These are phyloP conservation scores for Amyelois transitella DNA, from an alignment of 1,140 invertebrate genomes.

Conservation along the genomic window DNA sequence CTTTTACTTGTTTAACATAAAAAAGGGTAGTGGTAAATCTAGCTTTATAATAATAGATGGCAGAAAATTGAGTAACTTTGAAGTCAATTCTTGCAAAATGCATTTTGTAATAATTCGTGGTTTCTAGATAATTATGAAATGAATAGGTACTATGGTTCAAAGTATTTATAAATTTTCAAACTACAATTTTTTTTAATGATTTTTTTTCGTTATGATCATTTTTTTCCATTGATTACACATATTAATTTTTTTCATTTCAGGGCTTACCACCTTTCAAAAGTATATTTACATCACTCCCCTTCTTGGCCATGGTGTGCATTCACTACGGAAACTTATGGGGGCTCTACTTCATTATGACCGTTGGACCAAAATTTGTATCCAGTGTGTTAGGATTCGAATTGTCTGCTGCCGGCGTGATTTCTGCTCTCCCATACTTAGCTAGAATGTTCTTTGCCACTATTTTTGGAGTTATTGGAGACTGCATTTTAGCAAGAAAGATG, in stretches of 20 bases:
- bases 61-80: background rate
- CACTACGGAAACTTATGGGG: slow-evolving; percentile 87
- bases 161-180: background rate
- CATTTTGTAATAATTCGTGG: background rate
- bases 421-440: slow-evolving; percentile 81
- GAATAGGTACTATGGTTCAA: no score
- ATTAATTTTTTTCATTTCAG: slow-evolving; percentile 41
- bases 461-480: slow-evolving; percentile 81
- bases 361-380: slow-evolving; percentile 91
- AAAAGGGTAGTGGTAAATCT: background rate
- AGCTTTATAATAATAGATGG: background rate
- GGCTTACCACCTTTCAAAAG: slow-evolving; percentile 75
- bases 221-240: no score
- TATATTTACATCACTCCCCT: slow-evolving; percentile 79
- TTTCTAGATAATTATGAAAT: background rate
- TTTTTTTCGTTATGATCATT: no score
- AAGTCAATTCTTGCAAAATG: background rate
- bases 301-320: slow-evolving; percentile 79
- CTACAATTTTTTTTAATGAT: background rate
- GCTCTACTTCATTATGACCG: slow-evolving; percentile 88
- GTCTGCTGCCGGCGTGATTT: slow-evolving; percentile 80
- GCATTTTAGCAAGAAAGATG: slow-evolving; percentile 75
- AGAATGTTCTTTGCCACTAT: slow-evolving; percentile 78
- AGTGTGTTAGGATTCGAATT: slow-evolving; percentile 88
- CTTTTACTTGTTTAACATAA: background rate